phyloP scores from a whole-genome alignment of 2,797 vertebrate species.

The Chrosomus eos region DNA sequence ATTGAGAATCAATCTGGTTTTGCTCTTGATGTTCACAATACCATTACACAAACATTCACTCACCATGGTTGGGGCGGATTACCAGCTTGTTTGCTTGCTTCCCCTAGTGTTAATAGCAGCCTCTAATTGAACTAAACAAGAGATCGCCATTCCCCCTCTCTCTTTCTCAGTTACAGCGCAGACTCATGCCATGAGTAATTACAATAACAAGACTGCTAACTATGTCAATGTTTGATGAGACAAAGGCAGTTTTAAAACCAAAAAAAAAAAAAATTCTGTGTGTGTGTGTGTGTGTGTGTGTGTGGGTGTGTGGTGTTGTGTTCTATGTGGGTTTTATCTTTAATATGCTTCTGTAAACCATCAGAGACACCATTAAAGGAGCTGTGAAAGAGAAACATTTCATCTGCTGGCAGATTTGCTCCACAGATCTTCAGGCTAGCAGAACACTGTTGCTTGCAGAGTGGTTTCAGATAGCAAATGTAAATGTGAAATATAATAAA shows the following conservation, averaged over 20 bases:
- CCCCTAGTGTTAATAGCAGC: constrained; percentile 26
- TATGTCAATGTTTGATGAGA: constrained; percentile 28
- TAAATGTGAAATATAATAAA: neutral
- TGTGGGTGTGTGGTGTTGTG: neutral
- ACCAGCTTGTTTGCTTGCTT: constrained; percentile 41
- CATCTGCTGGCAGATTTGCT: constrained; percentile 28
- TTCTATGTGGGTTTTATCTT: constrained; percentile 6
- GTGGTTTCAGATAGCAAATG: neutral
- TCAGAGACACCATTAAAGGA: constrained; percentile 43
- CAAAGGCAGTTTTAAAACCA: neutral
- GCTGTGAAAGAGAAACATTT: constrained; percentile 25
- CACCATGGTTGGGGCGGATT: constrained; percentile 13
- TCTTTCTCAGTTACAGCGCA: neutral
- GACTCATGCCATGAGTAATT: constrained; percentile 24
- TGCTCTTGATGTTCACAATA: constrained; percentile 2
- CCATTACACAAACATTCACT: constrained; percentile 17
- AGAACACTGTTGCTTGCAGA: constrained; percentile 27
- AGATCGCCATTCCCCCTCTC: constrained; percentile 30
- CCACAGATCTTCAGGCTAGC: constrained; percentile 22
- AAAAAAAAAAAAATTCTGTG: too few relatives aligned
- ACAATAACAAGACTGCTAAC: constrained; percentile 7
- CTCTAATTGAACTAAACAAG: constrained; percentile 43
- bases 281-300: neutral
- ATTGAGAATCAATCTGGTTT: constrained; percentile 18
- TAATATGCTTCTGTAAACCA: constrained; percentile 38